Base-by-base conservation (phyloP, 2,113 vertebrate species). In the Setophaga coronata region DNA sequence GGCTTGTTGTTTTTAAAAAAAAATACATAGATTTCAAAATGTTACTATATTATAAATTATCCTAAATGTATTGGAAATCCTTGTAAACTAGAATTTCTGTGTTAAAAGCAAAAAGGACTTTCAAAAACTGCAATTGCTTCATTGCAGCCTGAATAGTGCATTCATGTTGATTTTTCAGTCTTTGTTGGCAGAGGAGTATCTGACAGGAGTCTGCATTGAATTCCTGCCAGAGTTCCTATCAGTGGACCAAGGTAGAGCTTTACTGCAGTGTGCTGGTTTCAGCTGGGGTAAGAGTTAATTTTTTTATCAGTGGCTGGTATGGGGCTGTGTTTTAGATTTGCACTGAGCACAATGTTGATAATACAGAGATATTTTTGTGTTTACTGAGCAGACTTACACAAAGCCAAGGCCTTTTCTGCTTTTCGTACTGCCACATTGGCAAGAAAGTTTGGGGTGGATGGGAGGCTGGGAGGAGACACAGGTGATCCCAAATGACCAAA, bases 341-440 rank as follows among this genome's bases (percentile, higher is more conserved):
- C 50, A 20, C 14, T 50, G 36, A 58, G 18, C 31, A 34, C 13
- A 25, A 1, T 4, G 16, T 50, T 31, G 20, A 31, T 26, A 26
- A 50, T 14, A 31, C 0, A 42, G 82, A 57, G 25, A 25, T 25
- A 7, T 14, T 76, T 76, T 34, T 18, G 8, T 19, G 66, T 50
- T 67, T 31, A 31, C 43, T 50, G 61, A 25, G 8, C 31, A 50
- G 31, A 4, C 3, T 50, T 20, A 14, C 16, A 50, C 6, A 42
- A 13, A 42, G 7, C 31, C 61, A 50, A 50, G 7, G 51, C 2
- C 13, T 66, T 40, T 66, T 66, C 53, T 76, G 20, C 26, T 76
- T 58, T 50, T 43, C 0, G 0, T 20, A 17, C 16, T 50, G 25
- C 16, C 61, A 57, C 0, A 0, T 33, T 67, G 36, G 26, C 36